Evolutionary conservation across 1,140 invertebrate genomes (phyloP), one percentile per base, ranked within the genome.

Genomic region (Rhagoletis pomonella): DNA sequence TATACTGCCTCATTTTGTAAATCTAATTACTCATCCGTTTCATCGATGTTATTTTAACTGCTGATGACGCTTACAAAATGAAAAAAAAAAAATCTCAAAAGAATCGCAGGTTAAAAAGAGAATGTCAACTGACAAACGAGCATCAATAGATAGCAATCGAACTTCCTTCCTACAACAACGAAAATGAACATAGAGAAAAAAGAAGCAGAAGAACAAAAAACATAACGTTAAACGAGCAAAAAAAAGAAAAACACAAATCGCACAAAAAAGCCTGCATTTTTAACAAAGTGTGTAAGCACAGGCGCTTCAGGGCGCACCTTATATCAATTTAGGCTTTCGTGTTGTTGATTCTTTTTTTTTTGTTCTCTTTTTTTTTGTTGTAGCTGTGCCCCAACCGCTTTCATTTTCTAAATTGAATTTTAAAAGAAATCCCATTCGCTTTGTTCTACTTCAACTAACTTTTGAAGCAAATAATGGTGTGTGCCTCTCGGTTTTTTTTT

Each of bases 391-490:
- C 19, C 44, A 9, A 29, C 17, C 17, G 47, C 73, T 81, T 81
- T 81, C 73, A 55, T 55, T 81, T 81, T 81, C 19, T 55, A 81
- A 81, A 81, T 81, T 81, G 73, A 81, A 81, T 81, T 81, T 47
- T 81, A 55, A 81, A 55, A 81, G 47, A 81, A 55, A 81, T 58
- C 5, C 73, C 73, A 81, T 29, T 55, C 73, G 73, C 73, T 81
- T 81, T 58, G 73, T 81, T 5, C 73, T 7, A 81, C 73, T n/a
- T 81, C 47, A 12, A 55, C 42, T 12, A 4, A 47, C n/a, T 62
- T 14, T 4, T 62, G 60, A 7, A 62, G 60, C 12, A 62, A 62
- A 14, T 17, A 62, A 5, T 17, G 12, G 7, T n/a, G 60, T 62
- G 29, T 62, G 60, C 60, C 17, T 62, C 17, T 62, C 12, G n/a